Percentiles rank a stretch among this genome's conserved stretches.
These are phyloP conservation scores for Epistrophella euchroma DNA, from an alignment of 2,888 invertebrate species.

Conservation along the genomic window DNA sequence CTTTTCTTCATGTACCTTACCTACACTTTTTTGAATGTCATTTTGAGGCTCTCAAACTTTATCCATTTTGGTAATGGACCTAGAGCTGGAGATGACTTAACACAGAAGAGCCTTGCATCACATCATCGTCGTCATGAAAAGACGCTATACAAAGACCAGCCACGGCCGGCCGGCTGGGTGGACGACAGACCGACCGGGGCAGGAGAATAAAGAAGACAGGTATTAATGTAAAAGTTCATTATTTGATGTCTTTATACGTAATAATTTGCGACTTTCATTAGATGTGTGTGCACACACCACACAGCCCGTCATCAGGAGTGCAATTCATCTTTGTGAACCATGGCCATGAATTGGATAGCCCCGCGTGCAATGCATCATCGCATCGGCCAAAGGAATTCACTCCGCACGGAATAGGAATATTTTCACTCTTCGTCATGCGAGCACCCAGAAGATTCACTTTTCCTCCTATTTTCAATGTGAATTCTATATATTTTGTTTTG, in stretches of 20 bases:
- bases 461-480: slow-evolving; percentile 52
- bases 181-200: slow-evolving; percentile 19
- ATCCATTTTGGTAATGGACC: slow-evolving; percentile 69
- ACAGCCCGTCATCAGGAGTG: slow-evolving; percentile 46
- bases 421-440: slow-evolving; percentile 68
- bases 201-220: slow-evolving; percentile 70
- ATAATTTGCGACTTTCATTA: slow-evolving; percentile 73
- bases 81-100: slow-evolving; percentile 24
- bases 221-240: slow-evolving; percentile 75
- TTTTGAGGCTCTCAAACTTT: slow-evolving; percentile 56
- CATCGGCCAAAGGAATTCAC: neutral
- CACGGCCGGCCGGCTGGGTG: neutral
- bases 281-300: slow-evolving; percentile 49
- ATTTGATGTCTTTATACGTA: slow-evolving; percentile 75
- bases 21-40: slow-evolving; percentile 39
- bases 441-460: slow-evolving; percentile 67
- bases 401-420: slow-evolving; percentile 48
- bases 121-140: slow-evolving; percentile 12
- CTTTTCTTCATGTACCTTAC: slow-evolving; percentile 15
- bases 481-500: slow-evolving; percentile 29
- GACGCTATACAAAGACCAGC: slow-evolving; percentile 24
- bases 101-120: slow-evolving; percentile 64
- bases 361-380: slow-evolving; percentile 56
- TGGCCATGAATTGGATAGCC: slow-evolving; percentile 35
- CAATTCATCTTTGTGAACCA: slow-evolving; percentile 72